Conservation (phyloP, 2,113 vertebrate genomes). For the Hystrix cristata region DNA sequence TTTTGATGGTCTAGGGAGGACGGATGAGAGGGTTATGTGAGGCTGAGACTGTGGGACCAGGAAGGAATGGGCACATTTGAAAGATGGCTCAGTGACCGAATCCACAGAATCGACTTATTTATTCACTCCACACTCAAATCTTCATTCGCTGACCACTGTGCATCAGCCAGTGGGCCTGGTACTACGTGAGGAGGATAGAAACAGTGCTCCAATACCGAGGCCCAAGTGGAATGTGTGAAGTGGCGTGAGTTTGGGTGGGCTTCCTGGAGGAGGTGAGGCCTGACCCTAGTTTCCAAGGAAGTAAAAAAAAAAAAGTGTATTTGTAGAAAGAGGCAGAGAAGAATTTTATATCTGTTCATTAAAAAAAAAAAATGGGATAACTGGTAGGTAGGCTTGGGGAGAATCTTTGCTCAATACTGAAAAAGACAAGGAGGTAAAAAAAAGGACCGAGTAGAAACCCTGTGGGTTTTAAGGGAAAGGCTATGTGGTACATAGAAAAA, state of each 20-base stretch:
- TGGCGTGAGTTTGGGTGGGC: neutral
- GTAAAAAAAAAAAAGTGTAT: neutral
- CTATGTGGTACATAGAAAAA: conserved; percentile 9
- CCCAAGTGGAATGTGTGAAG: neutral
- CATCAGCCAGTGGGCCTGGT: neutral
- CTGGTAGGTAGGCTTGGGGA: neutral
- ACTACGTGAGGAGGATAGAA: neutral
- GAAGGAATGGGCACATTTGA: neutral
- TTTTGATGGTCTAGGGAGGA: neutral
- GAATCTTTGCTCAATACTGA: neutral
- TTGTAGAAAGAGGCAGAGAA: neutral
- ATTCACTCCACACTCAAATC: neutral
- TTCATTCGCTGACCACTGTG: neutral
- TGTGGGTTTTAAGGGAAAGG: neutral
- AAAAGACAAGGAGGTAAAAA: neutral
- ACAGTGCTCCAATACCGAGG: neutral
- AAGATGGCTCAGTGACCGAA: conserved; percentile 20
- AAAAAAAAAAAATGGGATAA: neutral
- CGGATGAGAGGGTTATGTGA: neutral
- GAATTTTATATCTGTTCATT: neutral
- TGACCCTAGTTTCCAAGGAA: neutral
- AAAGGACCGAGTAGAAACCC: neutral
- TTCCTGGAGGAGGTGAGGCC: neutral
- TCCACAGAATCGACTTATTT: neutral
- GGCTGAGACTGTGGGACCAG: neutral